Evolutionary conservation across 2,797 vertebrate genomes (phyloP), one percentile per base, ranked within the genome.

Genomic region (Onychomys torridus): DNA sequence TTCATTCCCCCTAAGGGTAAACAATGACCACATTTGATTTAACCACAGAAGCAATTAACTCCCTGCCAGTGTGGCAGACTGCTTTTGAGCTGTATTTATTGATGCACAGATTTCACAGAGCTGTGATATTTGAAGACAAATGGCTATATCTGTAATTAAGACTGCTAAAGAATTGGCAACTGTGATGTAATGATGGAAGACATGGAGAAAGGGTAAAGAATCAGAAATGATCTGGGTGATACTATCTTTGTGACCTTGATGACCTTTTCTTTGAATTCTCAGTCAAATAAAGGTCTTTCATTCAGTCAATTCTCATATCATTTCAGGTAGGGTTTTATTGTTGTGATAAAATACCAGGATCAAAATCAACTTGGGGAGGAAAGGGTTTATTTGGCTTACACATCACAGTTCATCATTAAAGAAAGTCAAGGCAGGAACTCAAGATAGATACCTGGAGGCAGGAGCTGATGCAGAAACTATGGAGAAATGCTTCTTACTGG

Each of bases 121-220:
- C 97, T 98, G 98, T 98, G 98, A 98, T 98, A 98, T 98, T 98
- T 98, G 98, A 99, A 98, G 98, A 98, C 97, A 98, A 99, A 99
- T 98, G 98, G 92, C 98, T 96, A 77, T 97, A 96, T 93, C 98
- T 96, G 86, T 98, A 99, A 98, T 99, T 98, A 98, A 98, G 98
- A 97, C 89, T 1, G 52, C 46, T 96, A 97, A 98, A 92, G 94
- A 98, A 98, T 96, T 98, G 98, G 98, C 98, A 98, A 97, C 97
- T 97, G 95, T 98, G 98, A 98, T 97, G 97, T 94, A 98, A 98
- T 98, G 98, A 98, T 97, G 96, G 98, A 98, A 97, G 97, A 98
- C 97, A 96, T 89, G 95, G 96, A 93, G 98, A 98, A 98, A 98
- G 97, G 98, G 97, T 97, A 97, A 97, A 92, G 95, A 97, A 97